Base-by-base conservation (phyloP, 2,888 invertebrate genomes). In the Cephus rjabovi region DNA sequence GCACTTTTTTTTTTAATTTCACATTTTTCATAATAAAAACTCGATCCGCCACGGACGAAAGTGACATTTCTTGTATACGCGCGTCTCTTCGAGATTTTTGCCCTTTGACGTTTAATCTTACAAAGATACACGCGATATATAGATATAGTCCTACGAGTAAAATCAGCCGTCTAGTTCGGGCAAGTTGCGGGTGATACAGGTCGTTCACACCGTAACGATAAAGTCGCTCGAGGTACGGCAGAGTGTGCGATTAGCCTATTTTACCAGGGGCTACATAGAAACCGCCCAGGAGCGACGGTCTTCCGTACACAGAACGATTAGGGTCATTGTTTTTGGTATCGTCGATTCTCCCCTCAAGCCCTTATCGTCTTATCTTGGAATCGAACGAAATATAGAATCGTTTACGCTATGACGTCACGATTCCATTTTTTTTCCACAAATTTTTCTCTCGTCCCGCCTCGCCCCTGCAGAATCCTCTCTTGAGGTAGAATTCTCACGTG, bases 131-230 rank as follows among this genome's bases (percentile, higher is more conserved):
- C 15, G 9, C 15, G 23, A 56, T 6, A 56, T 56, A 56, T 9
- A 56, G 56, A 1, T 56, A 56, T 23, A 23, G 56, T 56, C 56
- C 9, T 4, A 56, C 23, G 2, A 0, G 23, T 56, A 56, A 56
- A 56, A 23, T 56, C 56, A 56, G 23, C 56, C 15, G 56, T 23
- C 9, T 0, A 2, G 2, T 23, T 6, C 23, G 2, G 56, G 23
- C 56, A 23, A 56, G 23, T 56, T 56, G 56, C 56, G 56, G 56
- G 71, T 75, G 69, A 34, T 37, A 12, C 80, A 82, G 83, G 79
- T 83, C 82, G 77, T 82, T 83, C 80, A 83, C 83, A 81, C 76
- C 80, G 74, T 56, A 33, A 56, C 30, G 75, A 35, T 71, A 71
- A 15, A 35, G 34, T 34, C 68, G 75, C 30, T 33, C 70, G 70